Conservation (phyloP, 1,140 invertebrate species). For the Lutraria rhynchaena region DNA sequence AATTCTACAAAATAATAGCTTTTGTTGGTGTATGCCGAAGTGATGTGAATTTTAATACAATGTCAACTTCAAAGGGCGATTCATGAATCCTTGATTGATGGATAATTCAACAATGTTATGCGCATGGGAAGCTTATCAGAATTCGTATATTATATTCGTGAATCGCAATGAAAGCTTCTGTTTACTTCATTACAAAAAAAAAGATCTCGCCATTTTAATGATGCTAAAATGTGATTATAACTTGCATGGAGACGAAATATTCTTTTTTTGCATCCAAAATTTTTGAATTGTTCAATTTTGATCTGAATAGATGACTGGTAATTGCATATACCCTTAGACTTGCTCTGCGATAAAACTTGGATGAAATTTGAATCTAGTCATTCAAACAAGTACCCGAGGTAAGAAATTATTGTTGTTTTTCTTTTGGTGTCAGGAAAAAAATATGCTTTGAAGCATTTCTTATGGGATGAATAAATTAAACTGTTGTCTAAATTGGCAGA, state of each 20-base stretch:
- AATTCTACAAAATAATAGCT: conserved; percentile 48
- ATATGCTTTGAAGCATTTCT: no score
- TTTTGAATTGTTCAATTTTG: no score
- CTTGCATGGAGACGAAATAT: conserved; percentile 7
- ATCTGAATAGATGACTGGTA: no score
- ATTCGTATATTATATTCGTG: conserved; percentile 46
- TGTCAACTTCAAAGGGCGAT: conserved; percentile 52
- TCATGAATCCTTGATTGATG: conserved; percentile 56
- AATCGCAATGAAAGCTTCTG: conserved; percentile 7
- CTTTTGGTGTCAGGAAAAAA: no score
- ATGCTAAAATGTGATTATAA: conserved; percentile 52
- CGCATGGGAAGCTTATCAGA: conserved; percentile 43
- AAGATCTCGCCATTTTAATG: neutral
- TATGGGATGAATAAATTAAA: no score
- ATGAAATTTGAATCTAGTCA: no score
- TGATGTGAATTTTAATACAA: conserved; percentile 53
- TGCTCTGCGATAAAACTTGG: no score
- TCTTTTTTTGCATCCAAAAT: no score
- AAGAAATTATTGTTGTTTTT: no score
- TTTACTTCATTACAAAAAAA: conserved; percentile 20
- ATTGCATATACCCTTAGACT: no score
- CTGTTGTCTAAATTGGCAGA: no score
- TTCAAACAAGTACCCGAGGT: no score
- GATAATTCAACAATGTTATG: conserved; percentile 38
- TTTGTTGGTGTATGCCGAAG: conserved; percentile 18